Base-by-base conservation (phyloP, 2,797 vertebrate species). In the Takifugu ocellatus region DNA sequence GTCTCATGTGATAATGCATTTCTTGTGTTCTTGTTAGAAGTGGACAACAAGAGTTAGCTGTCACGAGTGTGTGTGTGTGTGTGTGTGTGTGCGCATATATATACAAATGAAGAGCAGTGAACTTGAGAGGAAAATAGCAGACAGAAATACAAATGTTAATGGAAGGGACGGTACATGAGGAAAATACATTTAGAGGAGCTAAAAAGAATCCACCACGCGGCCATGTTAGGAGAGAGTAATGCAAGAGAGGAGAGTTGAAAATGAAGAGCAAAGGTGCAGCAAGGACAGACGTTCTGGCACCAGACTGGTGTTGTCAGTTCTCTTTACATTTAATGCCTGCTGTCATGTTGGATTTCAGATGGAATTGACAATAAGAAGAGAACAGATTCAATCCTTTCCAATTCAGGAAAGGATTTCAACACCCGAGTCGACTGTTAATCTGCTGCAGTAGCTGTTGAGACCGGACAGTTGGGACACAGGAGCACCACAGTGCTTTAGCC, bases 1-100 rank as follows among this genome's bases (percentile, higher is more conserved):
- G 66, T 70, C 70, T 0, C 44, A 79, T 70, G 84, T 74, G 84
- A 76, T 84, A 88, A 89, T 89, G 86, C 84, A 84, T 75, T 89
- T 90, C 75, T 81, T 78, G 78, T 89, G 87, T 90, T 84, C 78
- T 71, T 68, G 72, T 81, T 75, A 72, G 58, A 57, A 77, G 81
- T 83, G 81, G 82, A 80, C 81, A 77, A 78, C 2, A 33, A 78
- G 79, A 74, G 66, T 61, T 49, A 25, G 67, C 68, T 64, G 65
- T 72, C 55, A 39, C 56, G 62, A 61, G 63, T 42, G 9, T 77
- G 73, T 84, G 72, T 75, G 86, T 69, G 78, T 70, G 77, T 88
- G 87, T 63, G 55, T 70, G 33, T 63, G 72, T 68, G 53, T 15
- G 51, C 43, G 59, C 60, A 64, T n/a, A 55, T 72, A 36, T 12